Base-by-base conservation (phyloP, 2,113 vertebrate species). In the Megaceryle maxima region DNA sequence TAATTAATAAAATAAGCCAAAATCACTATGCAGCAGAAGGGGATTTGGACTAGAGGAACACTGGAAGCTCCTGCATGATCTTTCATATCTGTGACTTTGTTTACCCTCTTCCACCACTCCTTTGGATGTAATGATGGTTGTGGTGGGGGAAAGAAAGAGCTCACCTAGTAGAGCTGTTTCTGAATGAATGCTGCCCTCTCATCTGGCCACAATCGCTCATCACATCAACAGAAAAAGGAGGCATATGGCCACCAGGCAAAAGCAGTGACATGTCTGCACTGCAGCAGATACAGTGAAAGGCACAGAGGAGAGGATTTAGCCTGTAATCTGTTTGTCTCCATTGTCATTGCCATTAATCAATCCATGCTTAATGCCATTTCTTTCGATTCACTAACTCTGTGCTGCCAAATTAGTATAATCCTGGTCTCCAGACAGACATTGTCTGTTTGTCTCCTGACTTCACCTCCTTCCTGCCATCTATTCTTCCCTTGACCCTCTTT, bases 301-400 rank as follows among this genome's bases (percentile, higher is more conserved):
- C 87, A 46, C 81, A 74, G 82, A 83, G 53, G 70, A 43, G 72
- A 90, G 79, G 72, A 81, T 96, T 94, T 86, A 74, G 93, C 85
- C 92, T 80, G 82, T 83, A 80, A 96, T 78, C 75, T 83, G 55
- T 94, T 96, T 91, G 87, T 90, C 81, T 94, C 70, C 87, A 70
- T 94, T 95, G 88, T 88, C 91, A 70, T 35, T 83, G 79, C 25
- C 87, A 90, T 90, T 96, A 96, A 94, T 93, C 90, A 94, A 93
- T 63, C 75, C 4, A 0, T 93, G 67, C 33, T 96, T 96, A 97
- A 96, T 82, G 77, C 66, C 62, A 76, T 89, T 91, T 81, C 80
- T 90, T 83, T 81, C 28, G 3, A 81, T 86, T 93, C 96, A 83
- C 85, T 93, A 59, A 85, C 75, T 70, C 53, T 77, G 63, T 83